Evolutionary conservation across 1,140 invertebrate genomes (phyloP).

Genomic region (Drosophila aff.): DNA sequence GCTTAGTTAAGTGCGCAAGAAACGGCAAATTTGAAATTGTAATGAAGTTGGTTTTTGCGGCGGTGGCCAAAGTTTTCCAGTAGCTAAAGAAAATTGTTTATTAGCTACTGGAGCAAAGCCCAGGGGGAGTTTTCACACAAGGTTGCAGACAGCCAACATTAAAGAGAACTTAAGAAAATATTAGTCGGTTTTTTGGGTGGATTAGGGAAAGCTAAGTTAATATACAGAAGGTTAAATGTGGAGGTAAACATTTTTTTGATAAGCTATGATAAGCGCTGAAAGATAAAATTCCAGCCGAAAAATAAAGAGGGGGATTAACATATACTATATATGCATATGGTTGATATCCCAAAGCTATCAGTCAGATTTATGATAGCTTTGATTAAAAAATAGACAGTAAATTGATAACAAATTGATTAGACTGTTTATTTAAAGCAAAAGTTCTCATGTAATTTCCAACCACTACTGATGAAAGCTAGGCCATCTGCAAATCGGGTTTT

Average conservation of each 20-base stretch:
- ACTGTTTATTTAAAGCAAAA: background rate
- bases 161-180: constrained; percentile 21
- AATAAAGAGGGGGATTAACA: background rate
- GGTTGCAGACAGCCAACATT: constrained; percentile 23
- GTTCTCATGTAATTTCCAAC: background rate
- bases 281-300: background rate
- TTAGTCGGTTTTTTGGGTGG: background rate
- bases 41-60: constrained; percentile 63
- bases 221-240: background rate
- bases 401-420: background rate
- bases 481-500: background rate
- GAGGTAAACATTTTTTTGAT: background rate
- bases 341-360: background rate
- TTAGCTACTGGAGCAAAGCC: constrained; percentile 27
- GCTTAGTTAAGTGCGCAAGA: constrained; percentile 49
- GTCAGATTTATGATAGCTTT: constrained; percentile 2
- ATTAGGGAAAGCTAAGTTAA: background rate
- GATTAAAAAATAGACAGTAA: background rate
- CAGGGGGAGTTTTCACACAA: constrained; percentile 5
- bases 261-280: background rate
- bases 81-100: constrained; percentile 62
- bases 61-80: constrained; percentile 47
- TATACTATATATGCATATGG: background rate
- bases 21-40: constrained; percentile 68
- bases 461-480: background rate